These are phyloP conservation scores for Drosophila paracracens DNA, from an alignment of 2,888 invertebrate species.

Conservation along the genomic window DNA sequence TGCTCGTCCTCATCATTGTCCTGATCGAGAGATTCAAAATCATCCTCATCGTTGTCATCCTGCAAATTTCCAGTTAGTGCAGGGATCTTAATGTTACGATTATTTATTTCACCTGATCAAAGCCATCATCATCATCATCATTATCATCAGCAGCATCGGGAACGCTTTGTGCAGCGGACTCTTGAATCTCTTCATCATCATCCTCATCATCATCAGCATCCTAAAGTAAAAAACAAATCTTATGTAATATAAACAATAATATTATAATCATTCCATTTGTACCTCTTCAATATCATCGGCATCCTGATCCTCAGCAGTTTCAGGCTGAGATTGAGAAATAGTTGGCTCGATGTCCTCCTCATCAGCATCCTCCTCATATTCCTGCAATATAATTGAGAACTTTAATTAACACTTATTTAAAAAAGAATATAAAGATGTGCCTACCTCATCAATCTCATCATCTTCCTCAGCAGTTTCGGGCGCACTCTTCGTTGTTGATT, in stretches of 20 bases:
- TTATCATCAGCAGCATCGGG: slow-evolving; percentile 13
- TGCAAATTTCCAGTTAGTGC: slow-evolving; percentile 4
- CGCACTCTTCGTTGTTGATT: slow-evolving; percentile 16
- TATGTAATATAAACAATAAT: background rate
- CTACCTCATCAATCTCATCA: slow-evolving; percentile 49
- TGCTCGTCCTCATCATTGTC: slow-evolving; percentile 83
- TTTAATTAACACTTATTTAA: background rate
- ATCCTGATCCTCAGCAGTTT: slow-evolving; percentile 43
- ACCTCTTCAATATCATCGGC: slow-evolving; percentile 38
- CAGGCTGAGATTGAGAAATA: slow-evolving; percentile 40
- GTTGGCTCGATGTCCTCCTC: slow-evolving; percentile 66
- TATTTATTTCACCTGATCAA: slow-evolving; percentile 24
- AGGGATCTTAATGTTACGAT: background rate
- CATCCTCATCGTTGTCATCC: slow-evolving; percentile 84
- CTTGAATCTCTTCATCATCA: slow-evolving; percentile 33
- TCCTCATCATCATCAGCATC: slow-evolving; percentile 22
- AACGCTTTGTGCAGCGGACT: slow-evolving; percentile 38
- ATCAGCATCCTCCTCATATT: slow-evolving; percentile 61
- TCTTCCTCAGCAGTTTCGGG: slow-evolving; percentile 56
- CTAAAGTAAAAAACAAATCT: slow-evolving; percentile 1
- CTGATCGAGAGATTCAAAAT: slow-evolving; percentile 83
- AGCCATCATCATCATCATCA: slow-evolving; percentile 63
- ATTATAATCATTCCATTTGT: background rate
- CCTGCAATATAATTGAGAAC: slow-evolving; percentile 40
- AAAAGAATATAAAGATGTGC: background rate